A percentile compares a stretch with the other conserved stretches of the same genome.
phyloP scores from a whole-genome alignment of 1,140 invertebrate species.

The Aphaenogaster rudis region DNA sequence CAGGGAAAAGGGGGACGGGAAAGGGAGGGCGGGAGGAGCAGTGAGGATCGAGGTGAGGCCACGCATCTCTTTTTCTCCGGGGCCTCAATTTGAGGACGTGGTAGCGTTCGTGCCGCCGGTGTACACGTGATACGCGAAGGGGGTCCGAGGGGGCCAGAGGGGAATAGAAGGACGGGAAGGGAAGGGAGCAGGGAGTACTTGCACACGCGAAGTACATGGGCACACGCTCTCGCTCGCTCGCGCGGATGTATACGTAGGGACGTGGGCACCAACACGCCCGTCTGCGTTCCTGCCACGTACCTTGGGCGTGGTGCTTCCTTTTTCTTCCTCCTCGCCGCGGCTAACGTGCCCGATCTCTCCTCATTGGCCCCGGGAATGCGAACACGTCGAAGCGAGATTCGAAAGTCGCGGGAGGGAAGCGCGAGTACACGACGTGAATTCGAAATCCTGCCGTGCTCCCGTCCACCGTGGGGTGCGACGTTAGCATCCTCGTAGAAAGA shows the following conservation, averaged over 20 bases:
- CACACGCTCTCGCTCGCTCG: slow-evolving; percentile 32
- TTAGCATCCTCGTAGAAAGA: not conserved
- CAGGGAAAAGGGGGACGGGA: not conserved
- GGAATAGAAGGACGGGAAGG: not conserved
- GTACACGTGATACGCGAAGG: slow-evolving; percentile 24
- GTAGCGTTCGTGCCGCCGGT: slow-evolving; percentile 74
- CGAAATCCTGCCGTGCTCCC: slow-evolving; percentile 59
- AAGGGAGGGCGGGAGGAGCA: not conserved
- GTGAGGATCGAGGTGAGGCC: slow-evolving; percentile 72
- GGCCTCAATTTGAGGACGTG: slow-evolving; percentile 79
- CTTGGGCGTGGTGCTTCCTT: slow-evolving; percentile 81
- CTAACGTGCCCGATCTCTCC: slow-evolving; percentile 74
- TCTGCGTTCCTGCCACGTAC: slow-evolving; percentile 79
- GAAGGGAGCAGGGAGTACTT: slow-evolving; percentile 48
- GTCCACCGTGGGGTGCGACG: not conserved
- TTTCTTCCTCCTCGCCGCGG: slow-evolving; percentile 77
- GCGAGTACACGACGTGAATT: slow-evolving; percentile 68
- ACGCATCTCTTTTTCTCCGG: slow-evolving; percentile 78
- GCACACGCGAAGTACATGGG: slow-evolving; percentile 70
- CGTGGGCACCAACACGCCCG: slow-evolving; percentile 69
- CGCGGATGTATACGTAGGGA: slow-evolving; percentile 64
- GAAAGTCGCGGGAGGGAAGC: slow-evolving; percentile 74
- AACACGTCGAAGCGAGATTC: slow-evolving; percentile 79
- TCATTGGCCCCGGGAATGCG: slow-evolving; percentile 78
- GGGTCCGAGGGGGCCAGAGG: not conserved